Evolutionary conservation across 2,797 vertebrate genomes (phyloP), one percentile per base, ranked within the genome.

Genomic region (Tiaroga cobitis): DNA sequence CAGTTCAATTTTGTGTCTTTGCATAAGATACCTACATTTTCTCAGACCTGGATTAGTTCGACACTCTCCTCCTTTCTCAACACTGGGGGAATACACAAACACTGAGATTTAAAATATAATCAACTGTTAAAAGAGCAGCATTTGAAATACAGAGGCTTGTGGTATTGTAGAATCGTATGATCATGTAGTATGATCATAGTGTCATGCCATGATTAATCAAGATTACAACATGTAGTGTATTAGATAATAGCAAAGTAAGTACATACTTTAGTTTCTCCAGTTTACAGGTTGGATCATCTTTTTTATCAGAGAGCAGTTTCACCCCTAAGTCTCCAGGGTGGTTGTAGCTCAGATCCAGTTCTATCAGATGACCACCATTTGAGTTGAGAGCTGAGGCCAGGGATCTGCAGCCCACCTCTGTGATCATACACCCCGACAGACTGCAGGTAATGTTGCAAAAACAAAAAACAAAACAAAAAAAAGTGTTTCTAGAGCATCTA

Each of bases 271-370:
- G 34, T 88, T 70, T 87, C 37, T 86, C 43, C 81, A 90, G 68
- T 59, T 80, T 78, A 39, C 75, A 87, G 16, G 43, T 43, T 24
- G 69, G 46, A 77, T 86, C 70, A 6, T 11, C 13, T 79, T 81
- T 39, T 67, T 19, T 26, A 18, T 63, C 46, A 9, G 72, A 77
- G 34, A 88, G 56, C 16, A 26, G 1, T 5, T 54, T 11, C 4
- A 63, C 34, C 19, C 79, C 86, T 0, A 0, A 6, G 1, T 77
- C 39, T 32, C 29, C n/a, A 13, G 79, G 13, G 10, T 63, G 7
- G 59, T 88, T 88, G 67, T 84, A 90, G 78, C 74, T 88, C 68
- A 90, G 54, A 59, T 90, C 86, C 34, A 88, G 83, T 24, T 82
- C 54, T 73, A 15, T 72, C 43, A 90, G 46, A 10, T 84, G 80